phyloP scores from a whole-genome alignment of 1,140 invertebrate species.

The Hycleus phaleratus region DNA sequence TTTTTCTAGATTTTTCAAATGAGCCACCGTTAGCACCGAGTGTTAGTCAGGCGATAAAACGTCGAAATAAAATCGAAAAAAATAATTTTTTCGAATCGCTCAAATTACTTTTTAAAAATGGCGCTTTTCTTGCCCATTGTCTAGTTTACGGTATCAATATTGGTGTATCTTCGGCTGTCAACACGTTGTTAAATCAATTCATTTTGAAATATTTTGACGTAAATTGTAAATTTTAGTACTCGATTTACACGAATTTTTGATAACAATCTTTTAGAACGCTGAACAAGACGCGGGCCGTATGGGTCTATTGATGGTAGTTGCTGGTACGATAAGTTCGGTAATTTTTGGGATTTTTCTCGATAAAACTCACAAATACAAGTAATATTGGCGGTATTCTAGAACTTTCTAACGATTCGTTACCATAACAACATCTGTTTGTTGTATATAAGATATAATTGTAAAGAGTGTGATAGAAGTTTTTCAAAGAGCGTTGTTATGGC shows the following conservation, averaged over 20 bases:
- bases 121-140: conserved; percentile 21
- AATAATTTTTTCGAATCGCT: conserved; percentile 9
- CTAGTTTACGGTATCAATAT: conserved; percentile 21
- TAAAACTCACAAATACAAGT: conserved; percentile 47
- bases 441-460: background rate
- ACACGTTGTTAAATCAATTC: conserved; percentile 27
- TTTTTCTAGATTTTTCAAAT: conserved; percentile 47
- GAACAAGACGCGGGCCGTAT: conserved; percentile 57
- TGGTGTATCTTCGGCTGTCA: conserved; percentile 25
- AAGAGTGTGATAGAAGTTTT: conserved; percentile 2
- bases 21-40: conserved; percentile 50
- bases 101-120: conserved; percentile 17
- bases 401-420: no score
- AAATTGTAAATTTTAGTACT: background rate
- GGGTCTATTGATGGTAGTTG: conserved; percentile 59
- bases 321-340: conserved; percentile 62
- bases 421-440: no score
- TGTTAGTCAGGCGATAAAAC: conserved; percentile 27
- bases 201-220: conserved; percentile 26
- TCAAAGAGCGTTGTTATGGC: conserved; percentile 15
- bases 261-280: conserved; percentile 14
- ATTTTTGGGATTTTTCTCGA: conserved; percentile 63
- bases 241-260: background rate
- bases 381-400: background rate
- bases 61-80: conserved; percentile 6